Evolutionary conservation across 2,797 vertebrate species (phyloP), one percentile per base, ranked within the genome.

Genomic region (Artibeus jamaicensis): DNA sequence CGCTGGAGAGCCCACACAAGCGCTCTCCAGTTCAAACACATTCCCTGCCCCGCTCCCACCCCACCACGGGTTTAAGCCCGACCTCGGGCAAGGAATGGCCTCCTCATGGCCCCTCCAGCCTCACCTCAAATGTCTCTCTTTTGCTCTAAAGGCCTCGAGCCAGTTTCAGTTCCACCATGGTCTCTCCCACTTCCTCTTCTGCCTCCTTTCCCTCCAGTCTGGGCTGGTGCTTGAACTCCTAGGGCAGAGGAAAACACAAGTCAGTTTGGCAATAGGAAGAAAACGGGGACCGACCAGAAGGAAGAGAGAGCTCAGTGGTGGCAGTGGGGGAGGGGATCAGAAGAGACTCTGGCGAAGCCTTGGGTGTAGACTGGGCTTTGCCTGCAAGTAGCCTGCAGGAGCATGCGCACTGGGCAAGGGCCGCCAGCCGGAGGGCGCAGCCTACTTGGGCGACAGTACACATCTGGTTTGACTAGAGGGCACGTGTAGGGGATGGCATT

Each of bases 101-200:
- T 90, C 50, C 37, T 46, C 53, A 18, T 46, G n/a, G 37, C 55
- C 34, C 26, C 26, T 48, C 22, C 71, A n/a, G 53, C 46, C 48
- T 76, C 55, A 15, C 21, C 8, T 42, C 48, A 59, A 46, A 32
- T 48, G 6, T 12, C 79, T 44, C 29, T 5, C 24, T 34, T 12
- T n/a, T 12, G 19, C 8, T 37, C 3, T n/a, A 22, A 26, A 68
- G 46, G 34, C 42, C 32, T 37, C 0, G 0, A 19, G 53, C 55
- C 26, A n/a, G 11, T n/a, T 55, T 62, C 15, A 22, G 53, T 73
- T 91, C 67, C 78, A 34, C 57, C n/a, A 0, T 0, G 3, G 1
- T 32, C 29, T 73, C 32, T 50, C 44, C 53, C 44, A 78, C 93
- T 96, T 89, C 93, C 48, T 67, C 50, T n/a, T 79, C 42, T 55